These are phyloP conservation scores for Poicephalus gulielmi DNA, from an alignment of 2,113 vertebrate species.

Conservation along the genomic window DNA sequence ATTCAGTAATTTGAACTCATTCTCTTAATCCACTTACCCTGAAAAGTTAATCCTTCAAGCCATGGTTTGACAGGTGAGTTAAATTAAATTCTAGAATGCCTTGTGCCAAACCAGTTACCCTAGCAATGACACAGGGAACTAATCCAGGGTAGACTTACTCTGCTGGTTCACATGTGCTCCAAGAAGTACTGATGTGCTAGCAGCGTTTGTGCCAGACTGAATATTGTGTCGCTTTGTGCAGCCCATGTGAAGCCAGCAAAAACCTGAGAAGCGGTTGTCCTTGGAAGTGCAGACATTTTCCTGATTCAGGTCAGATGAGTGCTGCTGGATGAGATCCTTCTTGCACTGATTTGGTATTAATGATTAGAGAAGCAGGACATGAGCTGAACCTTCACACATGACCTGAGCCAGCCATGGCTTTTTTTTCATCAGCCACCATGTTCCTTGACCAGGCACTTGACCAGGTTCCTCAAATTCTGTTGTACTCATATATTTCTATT, in stretches of 20 bases:
- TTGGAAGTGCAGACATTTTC: fast-evolving
- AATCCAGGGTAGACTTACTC: background rate
- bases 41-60: background rate
- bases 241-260: background rate
- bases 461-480: background rate
- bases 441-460: background rate
- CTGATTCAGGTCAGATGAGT: background rate
- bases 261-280: background rate
- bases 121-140: background rate
- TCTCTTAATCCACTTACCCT: background rate
- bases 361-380: background rate
- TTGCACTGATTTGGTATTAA: background rate
- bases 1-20: background rate
- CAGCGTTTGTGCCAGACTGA: background rate
- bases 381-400: background rate
- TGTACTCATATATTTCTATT: background rate
- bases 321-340: background rate
- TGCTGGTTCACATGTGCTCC: background rate
- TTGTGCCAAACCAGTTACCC: background rate
- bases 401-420: background rate
- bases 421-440: background rate
- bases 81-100: background rate
- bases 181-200: background rate
- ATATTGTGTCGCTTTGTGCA: background rate
- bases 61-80: background rate